A percentile compares a stretch with the other conserved stretches of the same genome.
Evolutionary conservation across 2,113 vertebrate genomes (phyloP).

Genomic region (Phylloscopus whistleri): DNA sequence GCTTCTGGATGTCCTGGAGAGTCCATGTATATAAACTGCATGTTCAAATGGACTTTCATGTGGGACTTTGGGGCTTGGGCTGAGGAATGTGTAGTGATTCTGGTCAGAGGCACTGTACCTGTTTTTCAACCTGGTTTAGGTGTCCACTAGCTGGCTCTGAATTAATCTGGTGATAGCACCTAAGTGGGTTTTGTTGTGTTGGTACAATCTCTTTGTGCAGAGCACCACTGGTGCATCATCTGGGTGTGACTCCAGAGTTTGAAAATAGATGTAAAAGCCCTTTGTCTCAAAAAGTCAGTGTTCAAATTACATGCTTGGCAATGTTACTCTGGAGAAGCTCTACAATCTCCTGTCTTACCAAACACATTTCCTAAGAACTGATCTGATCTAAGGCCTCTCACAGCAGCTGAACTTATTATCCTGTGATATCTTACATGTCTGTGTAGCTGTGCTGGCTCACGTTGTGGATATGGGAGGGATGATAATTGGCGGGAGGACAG

Average conservation of each 20-base stretch:
- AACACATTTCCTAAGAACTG: conserved; percentile 7
- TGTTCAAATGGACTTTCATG: not conserved
- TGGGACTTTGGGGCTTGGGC: rapidly evolving
- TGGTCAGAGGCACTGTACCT: not conserved
- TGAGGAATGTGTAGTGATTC: not conserved
- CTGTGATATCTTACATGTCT: not conserved
- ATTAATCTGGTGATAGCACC: not conserved
- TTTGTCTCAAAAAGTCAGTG: not conserved
- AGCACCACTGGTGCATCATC: not conserved
- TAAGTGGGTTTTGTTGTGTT: not conserved
- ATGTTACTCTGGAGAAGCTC: not conserved
- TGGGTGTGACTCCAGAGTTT: not conserved
- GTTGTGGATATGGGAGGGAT: not conserved
- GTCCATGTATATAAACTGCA: not conserved
- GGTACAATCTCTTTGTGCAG: not conserved
- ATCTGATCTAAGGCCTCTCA: not conserved
- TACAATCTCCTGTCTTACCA: not conserved
- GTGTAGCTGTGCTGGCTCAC: conserved; percentile 7
- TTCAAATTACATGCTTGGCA: not conserved
- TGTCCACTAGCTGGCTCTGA: not conserved
- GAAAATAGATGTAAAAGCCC: not conserved
- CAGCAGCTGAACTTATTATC: not conserved
- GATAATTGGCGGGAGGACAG: not conserved
- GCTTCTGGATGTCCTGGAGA: not conserved
- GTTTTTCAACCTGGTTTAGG: not conserved